Percentiles rank a stretch among this genome's conserved stretches.
Conservation (phyloP, 1,140 invertebrate species). For the Trichogramma pretiosum region DNA sequence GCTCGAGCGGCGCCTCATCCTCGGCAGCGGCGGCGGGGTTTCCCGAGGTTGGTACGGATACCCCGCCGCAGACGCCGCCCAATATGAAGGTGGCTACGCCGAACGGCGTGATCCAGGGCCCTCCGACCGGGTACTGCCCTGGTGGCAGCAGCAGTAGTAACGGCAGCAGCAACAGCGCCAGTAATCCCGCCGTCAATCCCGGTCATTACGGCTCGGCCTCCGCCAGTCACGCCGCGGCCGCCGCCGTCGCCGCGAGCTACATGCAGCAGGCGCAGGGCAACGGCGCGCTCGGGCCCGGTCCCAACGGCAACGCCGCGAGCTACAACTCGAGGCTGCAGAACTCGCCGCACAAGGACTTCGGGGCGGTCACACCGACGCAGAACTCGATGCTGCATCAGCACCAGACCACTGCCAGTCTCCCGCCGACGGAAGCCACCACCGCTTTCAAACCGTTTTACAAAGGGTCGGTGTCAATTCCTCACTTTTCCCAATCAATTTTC, state of each 20-base stretch:
- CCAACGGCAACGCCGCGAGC: constrained; percentile 42
- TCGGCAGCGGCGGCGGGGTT: constrained; percentile 59
- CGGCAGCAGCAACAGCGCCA: too few relatives aligned
- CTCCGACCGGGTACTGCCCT: constrained; percentile 49
- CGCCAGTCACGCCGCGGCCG: constrained; percentile 41
- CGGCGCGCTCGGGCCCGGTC: constrained; percentile 41
- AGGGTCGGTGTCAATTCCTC: constrained; percentile 51
- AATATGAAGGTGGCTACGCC: constrained; percentile 79
- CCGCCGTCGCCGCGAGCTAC: constrained; percentile 32
- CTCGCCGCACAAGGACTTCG: constrained; percentile 53
- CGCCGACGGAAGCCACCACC: constrained; percentile 50
- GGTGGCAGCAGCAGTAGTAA: constrained; percentile 39
- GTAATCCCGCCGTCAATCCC: constrained; percentile 31
- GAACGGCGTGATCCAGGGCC: constrained; percentile 52
- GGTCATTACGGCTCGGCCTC: constrained; percentile 37
- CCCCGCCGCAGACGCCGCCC: constrained; percentile 84
- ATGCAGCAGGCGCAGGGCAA: constrained; percentile 33
- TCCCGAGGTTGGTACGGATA: constrained; percentile 82
- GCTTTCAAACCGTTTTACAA: constrained; percentile 83
- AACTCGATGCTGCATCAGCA: constrained; percentile 41
- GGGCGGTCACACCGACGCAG: constrained; percentile 33
- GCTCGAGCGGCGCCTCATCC: constrained; percentile 40
- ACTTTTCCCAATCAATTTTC: constrained; percentile 66
- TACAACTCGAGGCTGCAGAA: constrained; percentile 46
- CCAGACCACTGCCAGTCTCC: constrained; percentile 41